phyloP scores from a whole-genome alignment of 2,113 vertebrate genomes.

The Nestor notabilis region DNA sequence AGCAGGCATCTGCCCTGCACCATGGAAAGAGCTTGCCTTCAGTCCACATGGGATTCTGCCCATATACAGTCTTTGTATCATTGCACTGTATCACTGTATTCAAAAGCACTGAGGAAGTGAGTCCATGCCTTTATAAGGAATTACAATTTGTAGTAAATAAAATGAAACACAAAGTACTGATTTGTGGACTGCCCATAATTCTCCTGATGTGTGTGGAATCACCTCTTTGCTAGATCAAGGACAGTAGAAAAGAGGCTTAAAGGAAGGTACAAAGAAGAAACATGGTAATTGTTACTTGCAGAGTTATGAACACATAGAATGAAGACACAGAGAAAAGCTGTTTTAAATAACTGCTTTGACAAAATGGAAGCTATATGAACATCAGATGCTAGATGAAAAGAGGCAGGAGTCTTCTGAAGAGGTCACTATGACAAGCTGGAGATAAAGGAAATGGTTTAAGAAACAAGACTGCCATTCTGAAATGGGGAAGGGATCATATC shows the following conservation, averaged over 20 bases:
- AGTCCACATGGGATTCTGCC: background rate
- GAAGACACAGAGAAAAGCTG: background rate
- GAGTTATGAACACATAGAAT: background rate
- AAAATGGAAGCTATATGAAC: background rate
- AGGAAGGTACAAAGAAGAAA: background rate
- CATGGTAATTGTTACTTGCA: fast-evolving
- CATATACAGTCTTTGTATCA: background rate
- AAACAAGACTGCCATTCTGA: background rate
- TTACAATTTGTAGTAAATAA: background rate
- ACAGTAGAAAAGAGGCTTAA: background rate
- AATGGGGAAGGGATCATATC: background rate
- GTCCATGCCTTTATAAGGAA: background rate
- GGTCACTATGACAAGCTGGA: background rate
- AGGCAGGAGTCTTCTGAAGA: background rate
- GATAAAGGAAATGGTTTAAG: background rate
- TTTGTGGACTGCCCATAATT: background rate
- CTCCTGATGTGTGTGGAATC: background rate
- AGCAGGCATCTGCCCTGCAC: background rate
- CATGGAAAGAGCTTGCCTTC: background rate
- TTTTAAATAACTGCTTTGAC: background rate
- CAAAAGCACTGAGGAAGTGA: background rate
- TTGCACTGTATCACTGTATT: background rate
- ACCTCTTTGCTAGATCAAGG: background rate
- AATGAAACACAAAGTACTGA: background rate
- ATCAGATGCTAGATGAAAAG: background rate